These are phyloP conservation scores for Limnothrissa miodon DNA, from an alignment of 2,113 vertebrate genomes.

Conservation along the genomic window DNA sequence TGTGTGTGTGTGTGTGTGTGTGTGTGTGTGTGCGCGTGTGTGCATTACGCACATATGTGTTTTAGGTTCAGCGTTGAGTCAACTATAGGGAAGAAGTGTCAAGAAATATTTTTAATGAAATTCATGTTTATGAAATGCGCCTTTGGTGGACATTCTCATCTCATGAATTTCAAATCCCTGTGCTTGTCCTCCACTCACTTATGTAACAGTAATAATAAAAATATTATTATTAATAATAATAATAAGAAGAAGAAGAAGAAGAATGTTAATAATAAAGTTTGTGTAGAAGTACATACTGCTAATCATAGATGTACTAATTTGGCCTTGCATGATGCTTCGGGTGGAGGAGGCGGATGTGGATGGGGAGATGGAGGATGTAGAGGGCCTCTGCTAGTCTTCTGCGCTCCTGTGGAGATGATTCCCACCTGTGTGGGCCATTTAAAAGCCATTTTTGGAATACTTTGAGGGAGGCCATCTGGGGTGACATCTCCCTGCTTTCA, in stretches of 20 bases:
- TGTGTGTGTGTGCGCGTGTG: too few species aligned
- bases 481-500: neutral
- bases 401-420: neutral
- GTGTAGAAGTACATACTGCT: too few species aligned
- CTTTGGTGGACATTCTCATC: neutral
- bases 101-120: neutral
- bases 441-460: neutral
- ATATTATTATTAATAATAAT: too few species aligned
- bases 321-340: neutral
- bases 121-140: conserved; percentile 14
- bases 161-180: conserved; percentile 5
- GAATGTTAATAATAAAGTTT: too few species aligned
- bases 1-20: neutral
- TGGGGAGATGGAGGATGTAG: neutral
- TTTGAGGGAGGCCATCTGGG: neutral
- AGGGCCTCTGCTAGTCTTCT: neutral
- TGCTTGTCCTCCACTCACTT: conserved; percentile 3
- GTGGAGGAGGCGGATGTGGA: neutral
- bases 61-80: neutral
- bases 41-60: neutral
- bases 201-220: neutral
- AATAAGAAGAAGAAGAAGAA: too few species aligned
- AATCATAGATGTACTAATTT: neutral
- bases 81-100: neutral
- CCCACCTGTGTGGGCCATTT: neutral